Evolutionary conservation across 2,888 invertebrate genomes (phyloP).

Genomic region (Dicyrtomina minuta): DNA sequence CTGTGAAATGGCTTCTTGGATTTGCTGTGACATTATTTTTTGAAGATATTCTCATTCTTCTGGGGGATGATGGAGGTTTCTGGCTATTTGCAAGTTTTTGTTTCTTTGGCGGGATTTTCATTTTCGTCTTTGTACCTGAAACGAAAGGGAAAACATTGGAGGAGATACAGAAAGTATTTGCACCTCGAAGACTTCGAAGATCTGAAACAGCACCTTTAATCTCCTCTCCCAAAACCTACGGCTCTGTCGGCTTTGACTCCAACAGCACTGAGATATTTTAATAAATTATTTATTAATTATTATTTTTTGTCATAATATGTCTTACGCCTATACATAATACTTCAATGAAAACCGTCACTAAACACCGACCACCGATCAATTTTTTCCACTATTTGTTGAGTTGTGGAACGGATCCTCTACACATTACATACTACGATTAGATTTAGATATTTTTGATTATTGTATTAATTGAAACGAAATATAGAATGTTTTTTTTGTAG

Average conservation of each 20-base stretch:
- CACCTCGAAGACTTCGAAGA: background rate
- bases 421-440: too few relatives aligned
- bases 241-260: background rate
- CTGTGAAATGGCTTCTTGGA: slow-evolving; percentile 48
- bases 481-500: too few relatives aligned
- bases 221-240: slow-evolving; percentile 5
- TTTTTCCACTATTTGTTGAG: too few relatives aligned
- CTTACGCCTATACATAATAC: too few relatives aligned
- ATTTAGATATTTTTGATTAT: too few relatives aligned
- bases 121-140: slow-evolving; percentile 44
- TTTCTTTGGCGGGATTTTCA: slow-evolving; percentile 41
- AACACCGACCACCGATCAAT: too few relatives aligned
- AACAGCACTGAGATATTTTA: background rate
- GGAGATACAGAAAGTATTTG: slow-evolving; percentile 37
- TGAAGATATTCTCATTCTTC: slow-evolving; percentile 37
- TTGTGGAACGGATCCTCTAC: too few relatives aligned
- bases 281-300: background rate
- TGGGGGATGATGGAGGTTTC: slow-evolving; percentile 42
- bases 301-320: too few relatives aligned
- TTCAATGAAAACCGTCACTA: too few relatives aligned
- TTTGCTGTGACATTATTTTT: slow-evolving; percentile 46
- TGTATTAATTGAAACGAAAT: too few relatives aligned
- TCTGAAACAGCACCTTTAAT: background rate
- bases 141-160: slow-evolving; percentile 43
- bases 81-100: slow-evolving; percentile 47